A percentile compares a stretch with the other conserved stretches of the same genome.
Conservation (phyloP, 1,140 invertebrate genomes). For the Periplaneta americana region DNA sequence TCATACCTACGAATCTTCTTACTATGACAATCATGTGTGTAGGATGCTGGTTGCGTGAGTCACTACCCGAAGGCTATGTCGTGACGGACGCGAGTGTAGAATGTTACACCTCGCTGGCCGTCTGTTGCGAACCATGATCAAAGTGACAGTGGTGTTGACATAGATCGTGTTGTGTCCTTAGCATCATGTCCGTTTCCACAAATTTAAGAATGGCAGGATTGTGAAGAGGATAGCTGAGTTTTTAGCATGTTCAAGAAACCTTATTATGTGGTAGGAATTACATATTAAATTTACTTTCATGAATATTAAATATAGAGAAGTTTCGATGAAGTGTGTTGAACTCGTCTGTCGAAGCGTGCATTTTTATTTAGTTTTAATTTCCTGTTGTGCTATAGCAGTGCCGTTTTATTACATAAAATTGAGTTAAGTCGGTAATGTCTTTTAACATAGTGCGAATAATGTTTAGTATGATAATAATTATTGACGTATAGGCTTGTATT, state of each 20-base stretch:
- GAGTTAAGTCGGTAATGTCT: background rate
- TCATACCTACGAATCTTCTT: no score
- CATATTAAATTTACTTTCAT: background rate
- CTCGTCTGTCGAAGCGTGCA: background rate
- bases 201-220: background rate
- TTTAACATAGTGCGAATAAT: background rate
- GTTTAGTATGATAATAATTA: background rate
- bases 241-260: background rate
- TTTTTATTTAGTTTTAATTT: background rate
- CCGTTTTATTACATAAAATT: background rate
- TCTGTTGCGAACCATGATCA: background rate
- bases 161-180: background rate
- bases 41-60: background rate
- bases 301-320: background rate
- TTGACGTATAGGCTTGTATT: background rate
- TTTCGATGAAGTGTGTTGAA: background rate
- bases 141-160: background rate
- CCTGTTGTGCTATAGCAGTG: background rate
- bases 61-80: background rate
- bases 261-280: background rate
- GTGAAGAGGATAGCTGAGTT: background rate
- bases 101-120: background rate
- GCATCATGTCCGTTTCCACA: background rate
- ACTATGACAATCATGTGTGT: no score
- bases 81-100: background rate